Percentiles rank a stretch among this genome's conserved stretches.
Evolutionary conservation across 2,113 vertebrate genomes (phyloP).

Genomic region (Callocephalon fimbriatum): DNA sequence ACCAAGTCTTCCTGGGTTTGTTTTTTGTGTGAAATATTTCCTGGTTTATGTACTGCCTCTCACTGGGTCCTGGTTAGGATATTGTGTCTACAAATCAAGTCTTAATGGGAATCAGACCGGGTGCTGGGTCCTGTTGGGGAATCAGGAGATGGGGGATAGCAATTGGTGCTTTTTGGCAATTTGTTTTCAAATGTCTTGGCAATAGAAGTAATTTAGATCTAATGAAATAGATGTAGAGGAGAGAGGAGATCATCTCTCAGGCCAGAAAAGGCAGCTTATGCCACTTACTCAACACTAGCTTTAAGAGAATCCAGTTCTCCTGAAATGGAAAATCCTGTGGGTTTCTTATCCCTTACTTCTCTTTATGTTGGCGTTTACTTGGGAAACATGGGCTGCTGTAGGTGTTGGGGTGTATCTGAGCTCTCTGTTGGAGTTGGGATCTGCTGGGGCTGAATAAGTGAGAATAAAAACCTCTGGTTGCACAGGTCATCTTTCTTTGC

Average conservation of each 20-base stretch:
- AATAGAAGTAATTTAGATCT: background rate
- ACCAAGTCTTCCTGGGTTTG: background rate
- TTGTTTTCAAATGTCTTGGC: constrained; percentile 28
- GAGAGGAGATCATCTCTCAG: background rate
- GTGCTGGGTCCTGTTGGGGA: background rate
- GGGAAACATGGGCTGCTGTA: background rate
- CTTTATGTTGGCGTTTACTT: background rate
- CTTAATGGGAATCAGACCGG: background rate
- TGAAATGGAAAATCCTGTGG: background rate
- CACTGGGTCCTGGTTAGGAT: background rate
- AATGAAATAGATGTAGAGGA: background rate
- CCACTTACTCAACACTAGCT: background rate
- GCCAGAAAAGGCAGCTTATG: background rate
- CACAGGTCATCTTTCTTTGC: background rate
- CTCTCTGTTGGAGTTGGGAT: background rate
- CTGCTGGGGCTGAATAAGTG: background rate
- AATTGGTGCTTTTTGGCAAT: background rate
- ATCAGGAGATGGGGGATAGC: background rate
- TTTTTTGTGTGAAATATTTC: background rate
- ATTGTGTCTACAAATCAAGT: background rate
- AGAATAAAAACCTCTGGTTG: background rate
- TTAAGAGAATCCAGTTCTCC: background rate
- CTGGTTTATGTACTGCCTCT: background rate
- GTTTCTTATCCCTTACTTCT: background rate
- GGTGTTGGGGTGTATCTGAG: background rate